These are phyloP conservation scores for Oscheius sp. DNA, from an alignment of 2,888 invertebrate species.

Conservation along the genomic window DNA sequence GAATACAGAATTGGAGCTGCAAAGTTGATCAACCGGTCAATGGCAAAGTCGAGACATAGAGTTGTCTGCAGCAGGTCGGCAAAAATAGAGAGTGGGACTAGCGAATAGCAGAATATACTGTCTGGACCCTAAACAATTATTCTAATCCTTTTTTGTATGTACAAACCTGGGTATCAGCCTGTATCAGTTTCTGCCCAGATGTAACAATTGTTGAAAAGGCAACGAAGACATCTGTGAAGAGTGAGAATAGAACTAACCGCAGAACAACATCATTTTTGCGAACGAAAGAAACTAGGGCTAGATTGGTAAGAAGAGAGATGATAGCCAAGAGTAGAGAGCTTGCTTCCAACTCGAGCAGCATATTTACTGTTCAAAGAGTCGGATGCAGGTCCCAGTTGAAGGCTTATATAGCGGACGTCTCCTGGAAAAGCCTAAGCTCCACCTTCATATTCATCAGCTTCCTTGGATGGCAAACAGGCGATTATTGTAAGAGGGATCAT, in stretches of 20 bases:
- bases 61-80: conserved; percentile 6
- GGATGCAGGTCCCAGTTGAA: neutral
- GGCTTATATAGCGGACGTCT: conserved; percentile 19
- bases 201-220: conserved; percentile 10
- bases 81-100: conserved; percentile 12
- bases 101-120: neutral
- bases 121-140: neutral
- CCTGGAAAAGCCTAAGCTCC: neutral
- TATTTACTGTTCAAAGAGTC: neutral
- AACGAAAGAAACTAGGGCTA: neutral
- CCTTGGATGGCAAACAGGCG: conserved; percentile 1
- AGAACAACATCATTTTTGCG: conserved; percentile 3
- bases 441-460: conserved; percentile 1
- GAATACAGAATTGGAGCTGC: conserved; percentile 15
- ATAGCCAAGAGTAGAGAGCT: neutral
- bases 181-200: conserved; percentile 1
- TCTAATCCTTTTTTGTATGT: neutral
- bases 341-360: conserved; percentile 4
- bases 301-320: conserved; percentile 7
- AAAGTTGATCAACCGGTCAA: conserved; percentile 24
- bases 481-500: neutral
- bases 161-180: conserved; percentile 5
- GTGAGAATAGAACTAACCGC: conserved; percentile 10
- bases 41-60: conserved; percentile 11
- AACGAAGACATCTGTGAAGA: neutral